Conservation (phyloP, 2,888 invertebrate genomes). For the Amitus sp. region DNA sequence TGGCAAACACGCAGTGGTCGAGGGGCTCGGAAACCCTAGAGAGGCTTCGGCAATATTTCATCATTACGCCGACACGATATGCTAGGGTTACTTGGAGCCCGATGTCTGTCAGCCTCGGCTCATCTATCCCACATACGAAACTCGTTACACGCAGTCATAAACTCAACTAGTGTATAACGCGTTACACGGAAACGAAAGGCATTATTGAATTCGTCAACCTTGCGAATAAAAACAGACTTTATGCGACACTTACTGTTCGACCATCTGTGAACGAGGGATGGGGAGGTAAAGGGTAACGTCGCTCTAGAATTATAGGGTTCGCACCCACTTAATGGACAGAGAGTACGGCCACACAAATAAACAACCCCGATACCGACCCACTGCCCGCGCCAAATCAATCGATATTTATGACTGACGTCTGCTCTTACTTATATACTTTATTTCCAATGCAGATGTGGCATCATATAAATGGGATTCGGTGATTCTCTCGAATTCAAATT, state of each 20-base stretch:
- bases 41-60: conserved; percentile 59
- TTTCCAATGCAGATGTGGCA: neutral
- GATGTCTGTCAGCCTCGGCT: conserved; percentile 1
- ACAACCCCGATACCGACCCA: conserved; percentile 13
- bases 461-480: neutral
- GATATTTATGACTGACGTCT: conserved; percentile 7
- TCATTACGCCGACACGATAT: conserved; percentile 61
- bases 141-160: conserved; percentile 58
- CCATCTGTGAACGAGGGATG: conserved; percentile 52
- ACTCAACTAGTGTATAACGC: conserved; percentile 45
- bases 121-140: conserved; percentile 50
- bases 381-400: conserved; percentile 7
- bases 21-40: conserved; percentile 47
- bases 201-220: conserved; percentile 61
- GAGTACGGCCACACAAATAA: conserved; percentile 15
- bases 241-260: conserved; percentile 57
- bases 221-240: conserved; percentile 57
- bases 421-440: neutral
- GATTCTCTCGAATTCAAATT: too few species aligned
- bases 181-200: conserved; percentile 41
- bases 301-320: conserved; percentile 29
- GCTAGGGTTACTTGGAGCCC: conserved; percentile 56
- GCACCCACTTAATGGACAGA: conserved; percentile 31
- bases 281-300: conserved; percentile 6
- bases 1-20: conserved; percentile 49